phyloP scores from a whole-genome alignment of 1,140 invertebrate species.

The Phymorhynchus buccinoides region DNA sequence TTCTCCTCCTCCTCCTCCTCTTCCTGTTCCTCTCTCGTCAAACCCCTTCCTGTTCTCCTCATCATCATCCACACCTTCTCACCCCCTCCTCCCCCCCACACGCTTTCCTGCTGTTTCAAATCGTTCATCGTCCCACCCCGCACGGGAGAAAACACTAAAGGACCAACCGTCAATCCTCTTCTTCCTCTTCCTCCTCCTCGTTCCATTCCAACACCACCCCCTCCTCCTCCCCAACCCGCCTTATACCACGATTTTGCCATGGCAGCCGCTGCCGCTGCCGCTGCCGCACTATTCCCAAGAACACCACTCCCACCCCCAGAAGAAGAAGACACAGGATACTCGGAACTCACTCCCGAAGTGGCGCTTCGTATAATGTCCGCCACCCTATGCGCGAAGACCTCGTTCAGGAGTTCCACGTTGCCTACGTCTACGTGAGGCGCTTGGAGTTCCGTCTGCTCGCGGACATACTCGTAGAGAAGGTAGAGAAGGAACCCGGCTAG shows the following conservation, averaged over 20 bases:
- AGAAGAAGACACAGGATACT: neutral
- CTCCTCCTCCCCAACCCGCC: neutral
- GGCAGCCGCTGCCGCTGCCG: neutral
- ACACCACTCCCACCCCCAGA: neutral
- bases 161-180: neutral
- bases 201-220: too few relatives aligned
- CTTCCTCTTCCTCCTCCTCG: too few relatives aligned
- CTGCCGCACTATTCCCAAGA: neutral
- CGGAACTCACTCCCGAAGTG: neutral
- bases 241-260: neutral
- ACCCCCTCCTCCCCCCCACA: neutral
- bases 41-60: too few relatives aligned
- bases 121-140: too few relatives aligned
- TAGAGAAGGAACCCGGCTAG: conserved; percentile 11
- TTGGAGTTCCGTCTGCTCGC: conserved; percentile 16
- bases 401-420: conserved; percentile 25
- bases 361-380: conserved; percentile 20
- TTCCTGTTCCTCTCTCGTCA: too few relatives aligned
- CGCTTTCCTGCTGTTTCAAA: too few relatives aligned
- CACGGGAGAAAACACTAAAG: too few relatives aligned
- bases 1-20: too few relatives aligned
- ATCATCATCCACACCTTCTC: too few relatives aligned
- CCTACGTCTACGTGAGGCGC: conserved; percentile 20
- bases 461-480: conserved; percentile 29
- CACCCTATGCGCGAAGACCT: conserved; percentile 18